Evolutionary conservation across 2,113 vertebrate species (phyloP), one percentile per base, ranked within the genome.

Genomic region (Erythrocebus patas): DNA sequence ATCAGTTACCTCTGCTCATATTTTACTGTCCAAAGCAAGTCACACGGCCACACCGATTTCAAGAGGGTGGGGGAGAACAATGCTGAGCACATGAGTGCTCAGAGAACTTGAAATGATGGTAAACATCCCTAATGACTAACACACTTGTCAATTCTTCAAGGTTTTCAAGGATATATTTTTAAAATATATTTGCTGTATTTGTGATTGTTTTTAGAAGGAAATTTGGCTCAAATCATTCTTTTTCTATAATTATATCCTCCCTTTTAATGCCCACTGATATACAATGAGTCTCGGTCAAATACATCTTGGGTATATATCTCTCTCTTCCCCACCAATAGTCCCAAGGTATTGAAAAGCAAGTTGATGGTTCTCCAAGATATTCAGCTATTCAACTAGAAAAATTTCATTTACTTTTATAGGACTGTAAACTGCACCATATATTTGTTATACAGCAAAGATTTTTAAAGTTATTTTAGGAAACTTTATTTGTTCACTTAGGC

Each of bases 401-500:
- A 40, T 90, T 79, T 83, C 40, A 23, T 96, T 97, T 94, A 68
- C 75, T 93, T 92, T 80, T 52, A 93, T 6, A 52, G 9, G 27
- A 25, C 61, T 80, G 1, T 70, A 91, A 91, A 81, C 32, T 32
- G 57, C 91, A 57, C 32, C 43, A 55, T 25, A 61, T 9, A 88
- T 68, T 75, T 91, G 38, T 72, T 96, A 35, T 87, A 76, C 40
- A 18, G 80, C 61, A 93, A 96, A 96, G 75, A 13, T 43, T 70
- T 22, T 38, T 93, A 89, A 91, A 93, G 75, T 96, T 91, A 88
- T 76, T 96, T 97, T 92, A 83, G 48, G 48, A 88, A 70, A 93
- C 1, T 20, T 78, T n/a, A 55, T 90, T 93, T 95, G 68, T 80
- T 94, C 68, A 59, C 23, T 78, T 59, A 75, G 48, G 64, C 5